Conservation (phyloP, 2,797 vertebrate genomes). For the Cyclura pinguis region DNA sequence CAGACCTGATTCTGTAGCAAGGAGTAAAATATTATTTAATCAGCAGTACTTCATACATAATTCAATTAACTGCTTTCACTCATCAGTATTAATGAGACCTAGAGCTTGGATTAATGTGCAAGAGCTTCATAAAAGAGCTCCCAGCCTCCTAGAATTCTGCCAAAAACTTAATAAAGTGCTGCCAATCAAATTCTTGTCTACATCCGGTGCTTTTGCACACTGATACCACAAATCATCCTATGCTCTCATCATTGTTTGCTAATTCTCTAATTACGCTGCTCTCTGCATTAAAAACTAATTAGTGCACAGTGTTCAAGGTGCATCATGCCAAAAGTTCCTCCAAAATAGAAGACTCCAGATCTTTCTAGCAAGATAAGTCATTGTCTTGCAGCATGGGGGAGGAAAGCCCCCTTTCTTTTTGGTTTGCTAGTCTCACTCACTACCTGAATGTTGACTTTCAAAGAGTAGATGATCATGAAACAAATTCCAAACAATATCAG, state of each 20-base stretch:
- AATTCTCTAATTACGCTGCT: slow-evolving; percentile 79
- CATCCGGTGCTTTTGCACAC: slow-evolving; percentile 69
- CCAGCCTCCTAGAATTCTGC: slow-evolving; percentile 76
- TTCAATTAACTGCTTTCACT: slow-evolving; percentile 84
- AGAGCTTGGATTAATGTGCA: slow-evolving; percentile 79
- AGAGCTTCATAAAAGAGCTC: slow-evolving; percentile 77
- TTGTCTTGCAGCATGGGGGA: background rate
- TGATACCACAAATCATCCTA: slow-evolving; percentile 76
- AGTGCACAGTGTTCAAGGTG: slow-evolving; percentile 55
- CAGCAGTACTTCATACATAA: slow-evolving; percentile 84
- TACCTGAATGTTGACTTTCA: background rate
- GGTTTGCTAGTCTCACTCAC: background rate
- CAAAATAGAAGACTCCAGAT: background rate
- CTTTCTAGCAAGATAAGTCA: background rate
- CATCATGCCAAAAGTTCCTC: background rate
- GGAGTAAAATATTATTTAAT: slow-evolving; percentile 85
- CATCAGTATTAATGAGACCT: slow-evolving; percentile 81
- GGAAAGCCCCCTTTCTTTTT: background rate
- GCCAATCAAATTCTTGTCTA: slow-evolving; percentile 77
- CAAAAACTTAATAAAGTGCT: slow-evolving; percentile 81
- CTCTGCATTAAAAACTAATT: slow-evolving; percentile 77
- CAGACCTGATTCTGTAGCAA: slow-evolving; percentile 78
- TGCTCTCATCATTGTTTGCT: slow-evolving; percentile 75
- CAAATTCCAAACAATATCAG: background rate
- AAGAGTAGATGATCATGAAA: background rate